Base-by-base conservation (phyloP, 1,140 invertebrate species). In the Drosophila neocordata region DNA sequence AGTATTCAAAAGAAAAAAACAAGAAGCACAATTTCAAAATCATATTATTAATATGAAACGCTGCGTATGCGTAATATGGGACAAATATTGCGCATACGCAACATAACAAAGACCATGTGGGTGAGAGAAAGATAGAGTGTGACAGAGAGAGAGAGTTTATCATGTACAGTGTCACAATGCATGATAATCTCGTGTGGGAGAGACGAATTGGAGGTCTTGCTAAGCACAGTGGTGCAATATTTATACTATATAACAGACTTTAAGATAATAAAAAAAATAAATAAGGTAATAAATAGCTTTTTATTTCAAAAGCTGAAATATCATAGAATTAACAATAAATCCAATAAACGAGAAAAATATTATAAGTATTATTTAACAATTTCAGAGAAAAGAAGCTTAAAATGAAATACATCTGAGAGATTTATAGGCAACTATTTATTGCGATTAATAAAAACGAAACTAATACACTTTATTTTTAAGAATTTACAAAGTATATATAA, bases 21-120 rank as follows among this genome's bases (percentile, higher is more conserved):
- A 15, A 18, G n/a, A 48, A 48, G 41, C 41, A 48, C 5, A 69
- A 69, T 37, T 22, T 59, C 38, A 31, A 38, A 12, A 48, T 22
- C 11, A 31, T n/a, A 20, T 48, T 48, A 15, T 20, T 48, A 48
- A 48, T 48, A 20, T 20, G 20, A 56, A n/a, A 75, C 60, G 56
- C 64, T 61, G 73, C 76, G 76, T 78, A 78, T 78, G 69, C 64
- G 76, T 72, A 68, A 78, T 76, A 18, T 64, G 8, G 5, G 1
- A 31, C 9, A 64, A 52, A 65, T 62, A 53, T 78, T 76, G 64
- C 73, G 60, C 73, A 78, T 78, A 78, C 76, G 76, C 62, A 44
- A 44, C 38, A 27, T 27, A 7, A 44, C 27, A 44, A 18, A 35
- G 2, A 22, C 3, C 8, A 38, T 24, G 24, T 1, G 13, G 9